Conservation (phyloP, 2,888 invertebrate genomes). For the Alloplasta piceator region DNA sequence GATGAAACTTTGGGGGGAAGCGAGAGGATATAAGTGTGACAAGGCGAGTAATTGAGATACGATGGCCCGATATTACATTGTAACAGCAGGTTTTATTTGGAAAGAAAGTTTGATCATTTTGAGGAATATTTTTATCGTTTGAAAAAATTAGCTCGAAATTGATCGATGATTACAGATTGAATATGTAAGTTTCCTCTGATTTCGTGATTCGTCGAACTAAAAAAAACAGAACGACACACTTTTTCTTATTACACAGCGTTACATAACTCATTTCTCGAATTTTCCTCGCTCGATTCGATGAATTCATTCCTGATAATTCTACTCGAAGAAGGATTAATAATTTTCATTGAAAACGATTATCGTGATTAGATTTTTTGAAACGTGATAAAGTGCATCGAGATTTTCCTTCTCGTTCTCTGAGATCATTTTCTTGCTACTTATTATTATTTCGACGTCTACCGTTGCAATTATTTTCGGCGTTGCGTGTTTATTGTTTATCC, state of each 20-base stretch:
- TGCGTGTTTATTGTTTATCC: conserved; percentile 56
- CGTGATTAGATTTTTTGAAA: background rate
- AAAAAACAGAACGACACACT: background rate
- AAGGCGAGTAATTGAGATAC: conserved; percentile 79
- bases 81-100: background rate
- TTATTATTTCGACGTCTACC: conserved; percentile 43
- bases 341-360: conserved; percentile 6
- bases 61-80: conserved; percentile 29
- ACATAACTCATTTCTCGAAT: background rate
- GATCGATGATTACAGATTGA: conserved; percentile 68
- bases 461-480: conserved; percentile 67
- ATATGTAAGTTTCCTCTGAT: conserved; percentile 83
- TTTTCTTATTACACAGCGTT: conserved; percentile 23
- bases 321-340: conserved; percentile 4
- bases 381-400: background rate
- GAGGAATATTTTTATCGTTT: conserved; percentile 79
- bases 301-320: no score
- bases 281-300: background rate
- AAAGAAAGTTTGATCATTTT: conserved; percentile 21
- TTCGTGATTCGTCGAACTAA: conserved; percentile 53
- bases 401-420: conserved; percentile 21
- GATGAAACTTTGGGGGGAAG: conserved; percentile 77
- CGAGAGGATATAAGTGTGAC: conserved; percentile 81
- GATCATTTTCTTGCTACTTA: background rate
- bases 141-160: conserved; percentile 61